Conservation (phyloP, 2,797 vertebrate species). For the Hafferia zeledoni region DNA sequence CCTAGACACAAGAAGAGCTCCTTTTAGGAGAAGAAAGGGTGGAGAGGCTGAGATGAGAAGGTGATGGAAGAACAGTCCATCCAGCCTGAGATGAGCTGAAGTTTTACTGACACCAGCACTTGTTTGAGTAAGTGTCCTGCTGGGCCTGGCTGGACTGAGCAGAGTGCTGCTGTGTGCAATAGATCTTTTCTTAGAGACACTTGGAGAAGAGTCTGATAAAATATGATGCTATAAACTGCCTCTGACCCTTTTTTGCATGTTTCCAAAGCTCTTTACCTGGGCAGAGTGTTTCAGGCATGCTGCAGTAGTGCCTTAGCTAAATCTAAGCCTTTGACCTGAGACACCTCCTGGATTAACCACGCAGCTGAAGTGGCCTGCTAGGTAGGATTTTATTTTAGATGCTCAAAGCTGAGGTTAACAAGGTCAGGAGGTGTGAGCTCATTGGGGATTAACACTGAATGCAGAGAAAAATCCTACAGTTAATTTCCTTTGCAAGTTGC, state of each 20-base stretch:
- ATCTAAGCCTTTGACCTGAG: conserved; percentile 37
- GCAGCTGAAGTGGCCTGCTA: background rate
- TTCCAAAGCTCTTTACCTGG: conserved; percentile 21
- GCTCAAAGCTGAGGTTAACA: background rate
- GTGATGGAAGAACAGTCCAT: background rate
- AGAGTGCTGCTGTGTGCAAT: background rate
- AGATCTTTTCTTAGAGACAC: background rate
- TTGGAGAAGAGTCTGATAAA: background rate
- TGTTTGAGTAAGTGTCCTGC: background rate
- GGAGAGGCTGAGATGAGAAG: background rate
- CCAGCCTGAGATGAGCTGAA: background rate
- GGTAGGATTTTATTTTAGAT: conserved; percentile 25
- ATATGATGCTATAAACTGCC: background rate
- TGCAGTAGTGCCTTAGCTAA: background rate
- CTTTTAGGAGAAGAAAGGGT: background rate
- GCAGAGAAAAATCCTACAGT: background rate
- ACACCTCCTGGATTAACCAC: conserved; percentile 14
- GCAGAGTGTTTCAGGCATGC: background rate
- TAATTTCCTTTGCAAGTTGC: background rate
- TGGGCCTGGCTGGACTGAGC: background rate
- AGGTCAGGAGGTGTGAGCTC: background rate
- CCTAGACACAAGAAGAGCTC: background rate
- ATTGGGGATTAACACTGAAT: background rate
- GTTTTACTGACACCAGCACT: background rate
- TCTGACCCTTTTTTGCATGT: background rate